Conservation (phyloP, 2,888 invertebrate genomes). For the Stomorhina lunata region DNA sequence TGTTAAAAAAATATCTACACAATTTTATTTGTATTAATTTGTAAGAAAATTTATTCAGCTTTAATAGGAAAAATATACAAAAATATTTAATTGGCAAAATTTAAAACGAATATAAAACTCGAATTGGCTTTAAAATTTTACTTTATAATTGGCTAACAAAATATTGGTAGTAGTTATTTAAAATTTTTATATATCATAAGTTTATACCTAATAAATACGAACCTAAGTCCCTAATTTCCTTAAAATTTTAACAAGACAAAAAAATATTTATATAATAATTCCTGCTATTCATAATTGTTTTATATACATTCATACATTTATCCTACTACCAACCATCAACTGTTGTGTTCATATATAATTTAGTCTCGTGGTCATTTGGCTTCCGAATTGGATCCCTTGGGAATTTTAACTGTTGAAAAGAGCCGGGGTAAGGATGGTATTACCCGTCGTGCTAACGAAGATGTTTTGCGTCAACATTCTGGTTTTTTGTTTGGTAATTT, state of each 20-base stretch:
- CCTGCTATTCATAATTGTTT: conserved; percentile 54
- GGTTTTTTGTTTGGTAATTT: conserved; percentile 79
- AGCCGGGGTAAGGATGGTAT: conserved; percentile 79
- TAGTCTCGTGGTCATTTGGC: conserved; percentile 92
- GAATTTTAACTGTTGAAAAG: conserved; percentile 81
- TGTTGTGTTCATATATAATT: conserved; percentile 63
- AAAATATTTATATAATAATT: conserved; percentile 32
- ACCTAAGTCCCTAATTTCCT: neutral
- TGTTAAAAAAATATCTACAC: neutral
- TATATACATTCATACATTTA: conserved; percentile 47
- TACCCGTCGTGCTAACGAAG: conserved; percentile 80
- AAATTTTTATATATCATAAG: neutral
- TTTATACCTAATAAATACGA: neutral
- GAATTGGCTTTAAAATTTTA: conserved; percentile 16
- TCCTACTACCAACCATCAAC: conserved; percentile 56
- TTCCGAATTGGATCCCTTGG: conserved; percentile 90
- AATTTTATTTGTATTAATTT: neutral
- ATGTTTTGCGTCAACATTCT: conserved; percentile 79
- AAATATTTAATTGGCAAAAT: neutral
- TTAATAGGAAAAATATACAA: neutral
- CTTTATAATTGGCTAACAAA: conserved; percentile 39
- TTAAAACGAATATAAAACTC: neutral
- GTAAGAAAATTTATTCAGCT: neutral
- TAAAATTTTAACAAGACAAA: neutral
- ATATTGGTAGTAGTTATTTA: neutral